A percentile compares a stretch with the other conserved stretches of the same genome.
Evolutionary conservation across 2,888 invertebrate genomes (phyloP).

Genomic region (Acrocyrtus sp.): DNA sequence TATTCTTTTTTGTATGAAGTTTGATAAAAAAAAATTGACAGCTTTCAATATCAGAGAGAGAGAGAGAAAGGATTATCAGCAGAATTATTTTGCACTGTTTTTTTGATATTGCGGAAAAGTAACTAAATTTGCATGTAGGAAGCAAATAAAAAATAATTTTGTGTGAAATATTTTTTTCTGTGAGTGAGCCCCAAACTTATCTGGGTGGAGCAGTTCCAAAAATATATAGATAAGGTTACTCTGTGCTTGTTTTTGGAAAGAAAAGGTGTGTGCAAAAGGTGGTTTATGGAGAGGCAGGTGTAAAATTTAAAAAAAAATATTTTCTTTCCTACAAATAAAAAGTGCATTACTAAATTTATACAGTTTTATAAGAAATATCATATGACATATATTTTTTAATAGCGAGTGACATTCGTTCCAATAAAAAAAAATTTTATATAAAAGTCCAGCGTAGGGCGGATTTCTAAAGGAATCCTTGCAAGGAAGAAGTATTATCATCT

Average conservation of each 20-base stretch:
- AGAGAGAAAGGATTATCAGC: background rate
- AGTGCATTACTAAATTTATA: background rate
- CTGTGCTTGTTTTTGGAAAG: background rate
- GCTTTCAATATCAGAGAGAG: too few relatives aligned
- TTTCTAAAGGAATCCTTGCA: conserved; percentile 1
- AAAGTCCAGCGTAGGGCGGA: conserved; percentile 2
- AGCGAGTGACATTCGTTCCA: too few relatives aligned
- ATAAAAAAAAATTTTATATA: too few relatives aligned
- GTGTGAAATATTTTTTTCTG: too few relatives aligned
- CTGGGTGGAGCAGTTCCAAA: background rate
- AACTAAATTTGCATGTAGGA: background rate
- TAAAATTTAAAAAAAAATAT: background rate
- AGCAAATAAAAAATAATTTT: background rate
- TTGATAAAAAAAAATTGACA: too few relatives aligned
- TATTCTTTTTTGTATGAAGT: background rate
- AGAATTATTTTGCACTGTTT: background rate
- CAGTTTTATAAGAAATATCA: too few relatives aligned
- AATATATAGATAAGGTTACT: background rate
- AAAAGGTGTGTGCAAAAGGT: background rate
- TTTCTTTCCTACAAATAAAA: background rate
- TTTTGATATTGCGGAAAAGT: too few relatives aligned
- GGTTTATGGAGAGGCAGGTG: background rate
- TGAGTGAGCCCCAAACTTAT: too few relatives aligned
- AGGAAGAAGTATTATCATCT: background rate
- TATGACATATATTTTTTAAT: too few relatives aligned